Evolutionary conservation across 2,888 invertebrate species (phyloP).

Genomic region (Sinodicranocentrus sp.): DNA sequence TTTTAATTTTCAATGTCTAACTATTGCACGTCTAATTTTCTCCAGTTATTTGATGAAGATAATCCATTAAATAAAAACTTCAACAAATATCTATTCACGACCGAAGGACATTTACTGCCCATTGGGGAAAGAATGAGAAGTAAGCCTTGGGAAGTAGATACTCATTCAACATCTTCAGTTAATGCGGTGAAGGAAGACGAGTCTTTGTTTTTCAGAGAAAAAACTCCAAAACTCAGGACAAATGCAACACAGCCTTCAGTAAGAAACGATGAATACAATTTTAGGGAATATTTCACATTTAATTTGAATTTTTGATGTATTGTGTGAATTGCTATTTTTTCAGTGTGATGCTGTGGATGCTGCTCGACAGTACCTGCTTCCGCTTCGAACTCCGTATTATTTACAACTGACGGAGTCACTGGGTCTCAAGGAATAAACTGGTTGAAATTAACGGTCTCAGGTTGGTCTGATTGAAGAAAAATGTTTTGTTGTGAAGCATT

Average conservation of each 20-base stretch:
- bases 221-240: conserved; percentile 70
- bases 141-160: conserved; percentile 76
- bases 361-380: conserved; percentile 76
- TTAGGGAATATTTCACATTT: not conserved
- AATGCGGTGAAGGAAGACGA: conserved; percentile 63
- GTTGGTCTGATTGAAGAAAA: conserved; percentile 3
- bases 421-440: conserved; percentile 74
- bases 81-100: conserved; percentile 81
- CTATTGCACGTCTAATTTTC: conserved; percentile 69
- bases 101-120: conserved; percentile 83
- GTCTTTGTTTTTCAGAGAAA: conserved; percentile 72
- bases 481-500: not conserved
- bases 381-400: conserved; percentile 76
- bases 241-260: conserved; percentile 77
- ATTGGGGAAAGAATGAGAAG: conserved; percentile 76
- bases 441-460: conserved; percentile 47
- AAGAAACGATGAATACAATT: conserved; percentile 44
- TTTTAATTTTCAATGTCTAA: not conserved
- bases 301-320: not conserved
- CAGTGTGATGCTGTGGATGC: conserved; percentile 78
- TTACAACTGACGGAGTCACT: conserved; percentile 75
- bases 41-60: conserved; percentile 82
- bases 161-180: conserved; percentile 53
- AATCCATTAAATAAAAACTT: conserved; percentile 82
- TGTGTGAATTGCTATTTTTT: conserved; percentile 4